phyloP scores from a whole-genome alignment of 2,797 vertebrate genomes.

The Urosaurus nigricauda region DNA sequence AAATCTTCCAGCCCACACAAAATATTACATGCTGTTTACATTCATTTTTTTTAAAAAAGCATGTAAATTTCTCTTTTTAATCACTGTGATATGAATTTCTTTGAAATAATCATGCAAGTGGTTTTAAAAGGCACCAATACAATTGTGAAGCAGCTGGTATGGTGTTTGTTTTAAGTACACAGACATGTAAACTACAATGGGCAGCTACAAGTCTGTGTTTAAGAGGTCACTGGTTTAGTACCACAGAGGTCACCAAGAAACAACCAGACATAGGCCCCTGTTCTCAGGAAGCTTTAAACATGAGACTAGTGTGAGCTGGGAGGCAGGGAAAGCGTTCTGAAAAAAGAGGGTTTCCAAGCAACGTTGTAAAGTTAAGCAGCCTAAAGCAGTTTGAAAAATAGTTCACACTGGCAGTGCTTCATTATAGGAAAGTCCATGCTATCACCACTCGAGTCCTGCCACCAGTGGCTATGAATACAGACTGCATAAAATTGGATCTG shows the following conservation, averaged over 20 bases:
- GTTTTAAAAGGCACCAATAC: not conserved
- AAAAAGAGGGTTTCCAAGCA: conserved; percentile 79
- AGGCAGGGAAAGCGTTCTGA: conserved; percentile 69
- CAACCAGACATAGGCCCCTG: conserved; percentile 60
- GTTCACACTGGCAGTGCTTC: conserved; percentile 69
- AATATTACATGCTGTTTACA: not conserved
- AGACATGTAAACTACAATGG: not conserved
- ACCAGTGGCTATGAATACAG: conserved; percentile 43
- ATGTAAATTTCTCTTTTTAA: conserved; percentile 24
- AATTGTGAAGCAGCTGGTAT: not conserved
- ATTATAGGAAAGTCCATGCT: conserved; percentile 68
- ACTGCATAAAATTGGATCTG: conserved; percentile 53
- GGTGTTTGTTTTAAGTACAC: conserved; percentile 37
- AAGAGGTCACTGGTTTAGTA: conserved; percentile 72
- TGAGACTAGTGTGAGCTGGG: conserved; percentile 57
- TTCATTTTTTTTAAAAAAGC: not conserved
- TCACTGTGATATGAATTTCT: conserved; percentile 13
- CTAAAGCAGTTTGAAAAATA: conserved; percentile 76
- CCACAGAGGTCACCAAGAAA: conserved; percentile 68
- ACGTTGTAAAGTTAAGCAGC: conserved; percentile 77
- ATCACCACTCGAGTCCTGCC: conserved; percentile 55
- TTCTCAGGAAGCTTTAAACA: conserved; percentile 70
- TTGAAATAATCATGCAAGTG: not conserved
- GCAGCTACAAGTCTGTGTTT: conserved; percentile 56
- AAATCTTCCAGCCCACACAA: not conserved